Conservation (phyloP, 2,797 vertebrate species). For the Anisognathus igniventris region DNA sequence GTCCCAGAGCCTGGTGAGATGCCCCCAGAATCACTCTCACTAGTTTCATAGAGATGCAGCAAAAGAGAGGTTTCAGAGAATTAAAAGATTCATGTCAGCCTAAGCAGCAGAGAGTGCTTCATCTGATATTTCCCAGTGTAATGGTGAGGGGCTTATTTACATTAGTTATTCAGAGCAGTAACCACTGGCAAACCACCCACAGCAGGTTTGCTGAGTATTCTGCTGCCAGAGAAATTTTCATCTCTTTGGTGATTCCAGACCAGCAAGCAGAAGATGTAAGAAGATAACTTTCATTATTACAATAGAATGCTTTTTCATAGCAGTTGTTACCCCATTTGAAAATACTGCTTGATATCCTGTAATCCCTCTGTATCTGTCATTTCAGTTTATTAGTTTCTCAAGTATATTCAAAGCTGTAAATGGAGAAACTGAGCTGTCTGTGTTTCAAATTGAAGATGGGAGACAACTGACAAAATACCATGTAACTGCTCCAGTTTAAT, state of each 20-base stretch:
- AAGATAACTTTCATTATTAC: slow-evolving; percentile 61
- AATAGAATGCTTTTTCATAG: slow-evolving; percentile 32
- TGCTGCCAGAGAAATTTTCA: slow-evolving; percentile 27
- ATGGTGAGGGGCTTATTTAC: background rate
- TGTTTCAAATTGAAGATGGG: slow-evolving; percentile 43
- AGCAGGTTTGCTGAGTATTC: background rate
- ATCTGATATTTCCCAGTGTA: background rate
- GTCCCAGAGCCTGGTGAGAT: background rate
- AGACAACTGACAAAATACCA: slow-evolving; percentile 42
- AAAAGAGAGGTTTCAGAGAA: background rate
- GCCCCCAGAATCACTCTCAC: background rate
- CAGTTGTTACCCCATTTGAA: slow-evolving; percentile 57
- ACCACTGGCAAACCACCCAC: background rate
- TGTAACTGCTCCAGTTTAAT: slow-evolving; percentile 50
- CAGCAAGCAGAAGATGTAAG: slow-evolving; percentile 47
- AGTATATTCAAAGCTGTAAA: slow-evolving; percentile 50
- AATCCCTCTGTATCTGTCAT: slow-evolving; percentile 53
- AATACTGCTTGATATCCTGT: slow-evolving; percentile 49
- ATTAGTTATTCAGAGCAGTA: background rate
- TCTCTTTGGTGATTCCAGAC: slow-evolving; percentile 39
- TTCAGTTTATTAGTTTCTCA: slow-evolving; percentile 58
- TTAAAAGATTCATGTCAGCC: background rate
- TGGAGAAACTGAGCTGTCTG: background rate
- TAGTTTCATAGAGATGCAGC: background rate
- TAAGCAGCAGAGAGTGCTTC: background rate